A percentile compares a stretch with the other conserved stretches of the same genome.
Conservation (phyloP, 2,113 vertebrate species). For the Paradoxurus hermaphroditus region DNA sequence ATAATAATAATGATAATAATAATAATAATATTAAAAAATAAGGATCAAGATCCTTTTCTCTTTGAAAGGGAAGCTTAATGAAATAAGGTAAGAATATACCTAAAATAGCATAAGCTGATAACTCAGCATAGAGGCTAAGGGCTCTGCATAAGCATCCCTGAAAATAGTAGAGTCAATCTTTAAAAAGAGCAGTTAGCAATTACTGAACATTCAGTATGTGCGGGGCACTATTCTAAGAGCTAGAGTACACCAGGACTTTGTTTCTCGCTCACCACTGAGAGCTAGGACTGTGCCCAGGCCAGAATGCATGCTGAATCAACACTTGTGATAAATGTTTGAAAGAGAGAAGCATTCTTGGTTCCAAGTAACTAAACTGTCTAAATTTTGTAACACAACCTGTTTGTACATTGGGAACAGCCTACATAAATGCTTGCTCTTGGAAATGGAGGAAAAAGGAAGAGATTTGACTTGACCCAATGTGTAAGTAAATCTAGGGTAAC, state of each 20-base stretch:
- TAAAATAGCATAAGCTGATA: background rate
- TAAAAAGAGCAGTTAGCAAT: background rate
- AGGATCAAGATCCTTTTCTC: background rate
- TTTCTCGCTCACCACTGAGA: background rate
- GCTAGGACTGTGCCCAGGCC: background rate
- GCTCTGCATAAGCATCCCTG: background rate
- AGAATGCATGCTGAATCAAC: background rate
- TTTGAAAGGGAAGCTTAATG: constrained; percentile 32
- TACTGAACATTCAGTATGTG: background rate
- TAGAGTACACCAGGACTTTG: background rate
- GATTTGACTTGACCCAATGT: background rate
- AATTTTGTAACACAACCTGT: constrained; percentile 6
- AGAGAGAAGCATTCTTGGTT: background rate
- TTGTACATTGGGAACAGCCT: background rate
- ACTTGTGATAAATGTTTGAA: background rate
- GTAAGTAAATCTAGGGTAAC: background rate
- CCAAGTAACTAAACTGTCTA: background rate
- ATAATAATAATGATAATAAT: background rate
- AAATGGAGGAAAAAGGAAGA: background rate
- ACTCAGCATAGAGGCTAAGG: background rate
- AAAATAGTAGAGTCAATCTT: background rate
- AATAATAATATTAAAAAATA: background rate
- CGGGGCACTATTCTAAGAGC: background rate
- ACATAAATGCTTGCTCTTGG: background rate
- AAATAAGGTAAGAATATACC: background rate